phyloP scores from a whole-genome alignment of 1,140 invertebrate genomes.

The Lepidurus arcticus region DNA sequence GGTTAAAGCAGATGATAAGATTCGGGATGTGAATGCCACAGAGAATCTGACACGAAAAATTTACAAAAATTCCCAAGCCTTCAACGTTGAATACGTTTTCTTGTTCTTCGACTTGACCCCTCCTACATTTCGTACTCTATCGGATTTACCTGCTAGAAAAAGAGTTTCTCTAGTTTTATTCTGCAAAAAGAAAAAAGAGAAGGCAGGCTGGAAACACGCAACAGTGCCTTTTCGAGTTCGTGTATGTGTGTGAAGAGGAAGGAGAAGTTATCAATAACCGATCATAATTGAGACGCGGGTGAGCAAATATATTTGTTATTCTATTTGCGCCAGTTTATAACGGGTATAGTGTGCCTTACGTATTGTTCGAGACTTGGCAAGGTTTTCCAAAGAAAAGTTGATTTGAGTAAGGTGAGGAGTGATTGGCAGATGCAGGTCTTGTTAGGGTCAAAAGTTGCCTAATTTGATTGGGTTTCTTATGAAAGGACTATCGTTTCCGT shows the following conservation, averaged over 20 bases:
- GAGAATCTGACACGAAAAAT: not conserved
- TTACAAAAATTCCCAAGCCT: not conserved
- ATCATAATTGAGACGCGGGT: not conserved
- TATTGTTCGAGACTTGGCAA: not conserved
- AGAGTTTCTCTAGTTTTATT: not conserved
- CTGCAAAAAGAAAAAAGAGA: not conserved
- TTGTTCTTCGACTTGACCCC: not conserved
- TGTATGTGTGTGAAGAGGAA: not conserved
- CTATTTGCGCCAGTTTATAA: not conserved
- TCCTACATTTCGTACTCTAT: not conserved
- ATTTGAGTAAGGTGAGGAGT: not conserved
- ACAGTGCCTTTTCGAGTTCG: not conserved
- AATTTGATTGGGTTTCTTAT: not conserved
- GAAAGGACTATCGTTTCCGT: not conserved
- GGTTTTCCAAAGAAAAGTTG: not conserved
- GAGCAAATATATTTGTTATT: not conserved
- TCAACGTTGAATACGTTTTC: not conserved
- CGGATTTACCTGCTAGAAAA: not conserved
- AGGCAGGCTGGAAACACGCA: not conserved
- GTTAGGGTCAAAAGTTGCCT: conserved; percentile 6
- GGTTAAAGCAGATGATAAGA: no score
- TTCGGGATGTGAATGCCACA: no score
- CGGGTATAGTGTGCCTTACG: not conserved
- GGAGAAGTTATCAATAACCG: not conserved
- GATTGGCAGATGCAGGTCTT: conserved; percentile 12